Evolutionary conservation across 2,888 invertebrate genomes (phyloP).

Genomic region (Falcaria lacertinaria): DNA sequence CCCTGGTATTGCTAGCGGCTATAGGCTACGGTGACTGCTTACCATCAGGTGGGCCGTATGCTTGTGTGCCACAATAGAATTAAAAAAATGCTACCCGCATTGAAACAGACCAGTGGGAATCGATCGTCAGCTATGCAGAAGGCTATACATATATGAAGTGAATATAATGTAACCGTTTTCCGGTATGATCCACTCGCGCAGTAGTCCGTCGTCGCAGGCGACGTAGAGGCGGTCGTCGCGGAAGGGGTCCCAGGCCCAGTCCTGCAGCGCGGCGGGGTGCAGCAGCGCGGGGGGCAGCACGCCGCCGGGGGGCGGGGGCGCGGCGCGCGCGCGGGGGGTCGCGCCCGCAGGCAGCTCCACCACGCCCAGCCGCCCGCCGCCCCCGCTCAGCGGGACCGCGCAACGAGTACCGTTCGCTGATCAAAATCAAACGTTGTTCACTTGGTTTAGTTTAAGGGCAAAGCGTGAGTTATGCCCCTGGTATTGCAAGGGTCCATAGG

Average conservation of each 20-base stretch:
- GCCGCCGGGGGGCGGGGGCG: constrained; percentile 85
- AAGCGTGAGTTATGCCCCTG: no score
- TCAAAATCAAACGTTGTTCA: background rate
- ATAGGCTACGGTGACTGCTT: no score
- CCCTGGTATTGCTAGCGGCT: no score
- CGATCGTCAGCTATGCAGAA: background rate
- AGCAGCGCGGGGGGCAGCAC: constrained; percentile 94
- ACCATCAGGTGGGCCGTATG: no score
- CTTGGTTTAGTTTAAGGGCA: no score
- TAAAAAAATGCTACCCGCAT: no score
- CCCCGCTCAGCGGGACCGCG: constrained; percentile 93
- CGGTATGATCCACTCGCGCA: constrained; percentile 90
- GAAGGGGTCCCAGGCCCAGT: constrained; percentile 97
- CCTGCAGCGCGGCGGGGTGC: constrained; percentile 93
- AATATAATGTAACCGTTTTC: constrained; percentile 70
- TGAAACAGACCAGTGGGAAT: no score
- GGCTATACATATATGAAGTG: background rate
- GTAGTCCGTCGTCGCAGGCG: constrained; percentile 93
- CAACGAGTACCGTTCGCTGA: constrained; percentile 92
- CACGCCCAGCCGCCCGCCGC: constrained; percentile 93
- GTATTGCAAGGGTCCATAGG: no score
- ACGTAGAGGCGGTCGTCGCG: constrained; percentile 85
- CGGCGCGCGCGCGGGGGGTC: constrained; percentile 27
- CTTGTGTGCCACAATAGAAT: no score
- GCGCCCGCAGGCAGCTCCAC: constrained; percentile 80